Evolutionary conservation across 2,797 vertebrate species (phyloP), one percentile per base, ranked within the genome.

Genomic region (Hipposideros larvatus): DNA sequence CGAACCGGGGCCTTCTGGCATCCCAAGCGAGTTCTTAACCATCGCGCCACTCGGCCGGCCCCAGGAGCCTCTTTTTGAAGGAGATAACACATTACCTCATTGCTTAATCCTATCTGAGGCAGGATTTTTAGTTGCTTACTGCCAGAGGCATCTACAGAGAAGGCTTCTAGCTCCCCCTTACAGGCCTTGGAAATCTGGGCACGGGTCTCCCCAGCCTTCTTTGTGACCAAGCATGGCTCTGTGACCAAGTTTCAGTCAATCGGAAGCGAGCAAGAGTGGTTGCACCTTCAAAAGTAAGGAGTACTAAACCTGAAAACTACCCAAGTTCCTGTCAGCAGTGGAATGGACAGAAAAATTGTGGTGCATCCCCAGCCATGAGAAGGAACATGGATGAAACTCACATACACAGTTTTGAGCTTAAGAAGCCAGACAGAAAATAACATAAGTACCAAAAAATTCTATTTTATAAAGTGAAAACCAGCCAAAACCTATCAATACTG

Each of bases 341-440:
- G 41, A 48, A 24, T 6, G 37, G 11, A 7, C 22, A 3, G 43
- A 7, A 5, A 2, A 8, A 11, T 37, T 19, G 0, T 55, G 37
- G 7, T 16, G 8, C 19, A 19, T 22, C 31, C 11, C 46, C 24
- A 6, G 51, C 21, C 2, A 7, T 43, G 61, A 31, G 11, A 22
- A 34, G 41, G 16, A 28, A 22, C 80, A 11, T 53, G 22, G 28
- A 28, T 14, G 61, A 37, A 34, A 21, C 18, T 34, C 51, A 18
- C 8, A 34, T 13, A 31, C 53, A 7, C 7, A 53, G 13, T 68
- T 37, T 55, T 68, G 51, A 65, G 37, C 90, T 65, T 26, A 63
- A 65, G n/a, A n/a, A 51, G 15, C 11, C 71, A 28, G 18, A 71
- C 8, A 31, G 11, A 73, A 48, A 48, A 70, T 18, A 71, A 41